phyloP scores from a whole-genome alignment of 2,113 vertebrate species.

The Lipophrys pholis region DNA sequence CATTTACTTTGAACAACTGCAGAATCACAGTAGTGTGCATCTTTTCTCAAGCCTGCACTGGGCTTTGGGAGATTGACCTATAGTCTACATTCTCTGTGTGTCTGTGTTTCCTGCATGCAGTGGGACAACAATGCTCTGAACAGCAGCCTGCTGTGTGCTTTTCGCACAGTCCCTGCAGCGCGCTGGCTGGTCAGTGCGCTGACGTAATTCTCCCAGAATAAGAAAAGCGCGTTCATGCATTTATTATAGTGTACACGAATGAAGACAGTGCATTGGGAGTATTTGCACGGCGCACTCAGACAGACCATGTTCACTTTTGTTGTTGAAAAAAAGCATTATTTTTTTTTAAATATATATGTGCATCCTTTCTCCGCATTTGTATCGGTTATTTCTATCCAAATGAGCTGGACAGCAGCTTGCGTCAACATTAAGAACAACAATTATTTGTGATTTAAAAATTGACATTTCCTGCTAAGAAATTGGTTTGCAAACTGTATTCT shows the following conservation, averaged over 20 bases:
- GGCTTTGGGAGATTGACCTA: not conserved
- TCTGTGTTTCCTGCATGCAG: not conserved
- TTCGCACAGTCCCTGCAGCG: slow-evolving; percentile 36
- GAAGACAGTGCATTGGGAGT: slow-evolving; percentile 51
- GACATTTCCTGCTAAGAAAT: no score
- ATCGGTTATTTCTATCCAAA: no score
- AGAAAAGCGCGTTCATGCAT: slow-evolving; percentile 52
- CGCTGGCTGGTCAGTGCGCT: slow-evolving; percentile 28
- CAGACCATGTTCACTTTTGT: not conserved
- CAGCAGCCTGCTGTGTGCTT: slow-evolving; percentile 12
- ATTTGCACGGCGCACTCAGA: not conserved
- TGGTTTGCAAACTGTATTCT: no score
- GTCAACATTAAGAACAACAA: no score
- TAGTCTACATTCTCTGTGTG: not conserved
- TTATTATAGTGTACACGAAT: slow-evolving; percentile 64
- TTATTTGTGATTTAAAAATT: no score
- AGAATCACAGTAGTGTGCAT: not conserved
- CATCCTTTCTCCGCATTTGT: no score
- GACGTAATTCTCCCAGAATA: slow-evolving; percentile 67
- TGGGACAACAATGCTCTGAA: not conserved
- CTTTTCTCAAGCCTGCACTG: slow-evolving; percentile 4
- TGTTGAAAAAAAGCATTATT: no score
- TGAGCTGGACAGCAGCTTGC: no score
- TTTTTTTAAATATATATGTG: no score
- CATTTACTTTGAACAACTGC: not conserved